Evolutionary conservation across 92 coral and sea anemone species (phyloP).

Genomic region (Phymanthus crucifer): DNA sequence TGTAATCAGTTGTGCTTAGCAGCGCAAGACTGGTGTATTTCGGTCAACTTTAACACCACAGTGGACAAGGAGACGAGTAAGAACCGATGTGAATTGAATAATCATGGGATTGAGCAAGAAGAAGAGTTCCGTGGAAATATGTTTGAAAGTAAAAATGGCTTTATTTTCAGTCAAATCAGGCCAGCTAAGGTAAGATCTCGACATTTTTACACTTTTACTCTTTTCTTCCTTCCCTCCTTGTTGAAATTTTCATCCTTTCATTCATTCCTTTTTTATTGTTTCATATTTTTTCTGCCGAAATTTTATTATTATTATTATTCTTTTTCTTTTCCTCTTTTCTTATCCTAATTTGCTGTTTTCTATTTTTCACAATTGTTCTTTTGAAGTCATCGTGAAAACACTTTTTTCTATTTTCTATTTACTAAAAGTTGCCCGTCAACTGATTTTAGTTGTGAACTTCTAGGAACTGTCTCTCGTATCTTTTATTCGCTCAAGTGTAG

Average conservation of each 20-base stretch:
- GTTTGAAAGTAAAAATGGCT: slow-evolving; percentile 10
- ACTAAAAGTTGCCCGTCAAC: too few relatives aligned
- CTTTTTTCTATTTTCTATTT: too few relatives aligned
- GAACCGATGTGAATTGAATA: slow-evolving; percentile 18
- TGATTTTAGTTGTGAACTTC: too few relatives aligned
- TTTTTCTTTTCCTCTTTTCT: not conserved
- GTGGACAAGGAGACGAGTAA: not conserved
- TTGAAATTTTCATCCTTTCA: not conserved
- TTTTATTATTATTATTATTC: not conserved
- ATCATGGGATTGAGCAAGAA: not conserved
- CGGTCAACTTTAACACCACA: slow-evolving; percentile 21
- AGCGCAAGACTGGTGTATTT: slow-evolving; percentile 21
- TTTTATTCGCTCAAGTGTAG: too few relatives aligned
- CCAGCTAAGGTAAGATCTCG: slow-evolving; percentile 7
- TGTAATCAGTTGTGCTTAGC: slow-evolving; percentile 26
- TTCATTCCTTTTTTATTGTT: not conserved
- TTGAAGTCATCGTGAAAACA: too few relatives aligned
- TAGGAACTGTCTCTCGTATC: too few relatives aligned
- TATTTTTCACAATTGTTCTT: too few relatives aligned
- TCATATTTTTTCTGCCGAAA: not conserved
- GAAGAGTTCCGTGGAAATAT: slow-evolving; percentile 8
- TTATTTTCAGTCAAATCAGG: slow-evolving; percentile 9
- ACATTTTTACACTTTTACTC: not conserved
- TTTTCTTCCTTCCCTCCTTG: not conserved
- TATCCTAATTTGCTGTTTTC: too few relatives aligned